phyloP scores from a whole-genome alignment of 2,113 vertebrate species.

The Syrrhaptes paradoxus region DNA sequence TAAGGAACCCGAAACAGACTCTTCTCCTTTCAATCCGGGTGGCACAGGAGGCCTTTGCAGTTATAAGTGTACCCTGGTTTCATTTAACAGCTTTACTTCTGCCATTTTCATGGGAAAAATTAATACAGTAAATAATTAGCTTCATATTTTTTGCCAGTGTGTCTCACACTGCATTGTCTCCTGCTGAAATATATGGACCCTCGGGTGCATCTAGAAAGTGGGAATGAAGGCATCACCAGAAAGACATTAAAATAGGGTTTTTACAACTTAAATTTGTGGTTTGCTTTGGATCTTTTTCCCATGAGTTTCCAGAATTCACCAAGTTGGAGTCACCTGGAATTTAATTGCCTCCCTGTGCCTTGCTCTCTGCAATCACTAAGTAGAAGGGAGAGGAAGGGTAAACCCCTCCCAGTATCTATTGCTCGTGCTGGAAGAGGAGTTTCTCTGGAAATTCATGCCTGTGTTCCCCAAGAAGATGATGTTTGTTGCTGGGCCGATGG shows the following conservation, averaged over 20 bases:
- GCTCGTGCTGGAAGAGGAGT: not conserved
- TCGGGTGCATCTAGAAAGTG: not conserved
- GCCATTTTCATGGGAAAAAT: not conserved
- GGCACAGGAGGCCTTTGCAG: not conserved
- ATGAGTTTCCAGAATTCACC: not conserved
- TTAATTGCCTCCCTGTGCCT: not conserved
- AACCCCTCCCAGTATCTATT: fast-evolving
- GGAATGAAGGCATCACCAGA: not conserved
- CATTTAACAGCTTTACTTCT: not conserved
- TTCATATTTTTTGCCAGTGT: not conserved
- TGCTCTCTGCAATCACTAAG: not conserved
- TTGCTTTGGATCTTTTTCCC: not conserved
- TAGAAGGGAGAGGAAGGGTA: not conserved
- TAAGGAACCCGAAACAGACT: not conserved
- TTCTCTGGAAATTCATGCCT: not conserved
- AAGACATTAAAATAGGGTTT: not conserved
- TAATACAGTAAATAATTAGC: not conserved
- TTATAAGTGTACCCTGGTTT: not conserved
- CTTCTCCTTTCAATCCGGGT: not conserved
- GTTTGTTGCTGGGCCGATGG: not conserved
- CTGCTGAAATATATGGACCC: not conserved
- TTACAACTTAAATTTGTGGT: not conserved
- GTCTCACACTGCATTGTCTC: not conserved
- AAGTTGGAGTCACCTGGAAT: not conserved
- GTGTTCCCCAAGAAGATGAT: not conserved